phyloP scores from a whole-genome alignment of 2,888 invertebrate genomes.

The Platypus cylindrus region DNA sequence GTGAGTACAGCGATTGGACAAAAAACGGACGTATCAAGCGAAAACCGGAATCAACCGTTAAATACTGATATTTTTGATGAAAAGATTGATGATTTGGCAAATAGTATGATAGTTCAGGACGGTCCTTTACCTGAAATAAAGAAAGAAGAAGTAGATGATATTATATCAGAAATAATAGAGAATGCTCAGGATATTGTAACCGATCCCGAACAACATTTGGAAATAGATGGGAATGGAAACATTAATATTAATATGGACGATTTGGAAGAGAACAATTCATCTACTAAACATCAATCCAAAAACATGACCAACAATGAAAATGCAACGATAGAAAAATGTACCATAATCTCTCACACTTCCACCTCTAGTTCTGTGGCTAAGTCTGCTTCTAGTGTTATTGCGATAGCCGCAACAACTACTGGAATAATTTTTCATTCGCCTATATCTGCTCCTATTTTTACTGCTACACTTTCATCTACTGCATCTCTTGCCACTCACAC shows the following conservation, averaged over 20 bases:
- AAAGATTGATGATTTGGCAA: slow-evolving; percentile 37
- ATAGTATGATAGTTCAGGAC: slow-evolving; percentile 35
- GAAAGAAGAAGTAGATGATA: slow-evolving; percentile 42
- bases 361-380: too few species aligned
- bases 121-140: slow-evolving; percentile 40
- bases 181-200: slow-evolving; percentile 35
- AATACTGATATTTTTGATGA: slow-evolving; percentile 26
- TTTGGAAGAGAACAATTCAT: slow-evolving; percentile 28
- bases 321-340: slow-evolving; percentile 13
- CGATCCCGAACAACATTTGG: slow-evolving; percentile 33
- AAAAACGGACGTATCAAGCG: slow-evolving; percentile 5
- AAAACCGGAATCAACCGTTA: slow-evolving; percentile 17
- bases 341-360: too few species aligned
- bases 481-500: too few species aligned
- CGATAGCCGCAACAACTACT: too few species aligned
- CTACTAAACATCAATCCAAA: slow-evolving; percentile 16
- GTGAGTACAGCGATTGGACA: slow-evolving; percentile 26
- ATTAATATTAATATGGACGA: slow-evolving; percentile 32
- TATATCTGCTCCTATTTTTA: too few species aligned
- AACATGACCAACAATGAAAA: slow-evolving; percentile 22
- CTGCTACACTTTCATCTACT: too few species aligned
- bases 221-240: slow-evolving; percentile 32
- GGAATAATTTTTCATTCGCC: too few species aligned
- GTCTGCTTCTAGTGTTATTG: too few species aligned
- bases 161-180: slow-evolving; percentile 41